Evolutionary conservation across 30 jellyfish, hydroid and myxozoan genomes (phyloP).

Genomic region (Aurelia coerulea): DNA sequence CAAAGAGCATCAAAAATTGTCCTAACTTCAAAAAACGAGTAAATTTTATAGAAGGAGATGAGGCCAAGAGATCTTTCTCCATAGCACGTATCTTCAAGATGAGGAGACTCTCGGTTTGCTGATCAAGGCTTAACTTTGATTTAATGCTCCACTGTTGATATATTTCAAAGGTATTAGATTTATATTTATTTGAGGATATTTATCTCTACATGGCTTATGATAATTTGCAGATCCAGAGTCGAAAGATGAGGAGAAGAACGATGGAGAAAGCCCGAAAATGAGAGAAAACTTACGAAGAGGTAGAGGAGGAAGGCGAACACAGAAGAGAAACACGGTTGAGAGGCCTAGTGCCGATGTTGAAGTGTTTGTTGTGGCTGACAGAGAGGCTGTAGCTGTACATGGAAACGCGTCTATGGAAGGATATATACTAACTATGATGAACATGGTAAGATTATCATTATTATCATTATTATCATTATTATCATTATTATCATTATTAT

Average conservation of each 20-base stretch:
- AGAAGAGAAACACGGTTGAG: conserved; percentile 69
- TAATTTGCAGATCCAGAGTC: conserved; percentile 46
- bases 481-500: background rate
- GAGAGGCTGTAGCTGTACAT: conserved; percentile 82
- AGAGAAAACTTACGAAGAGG: background rate
- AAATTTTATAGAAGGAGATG: too few species aligned
- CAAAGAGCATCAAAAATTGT: too few species aligned
- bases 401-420: conserved; percentile 85
- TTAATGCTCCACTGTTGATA: too few species aligned
- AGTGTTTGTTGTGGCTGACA: conserved; percentile 91
- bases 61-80: too few species aligned
- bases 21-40: too few species aligned
- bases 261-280: conserved; percentile 6
- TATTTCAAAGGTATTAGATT: too few species aligned
- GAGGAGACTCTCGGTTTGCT: too few species aligned
- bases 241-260: conserved; percentile 15
- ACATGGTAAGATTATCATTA: conserved; percentile 79
- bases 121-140: too few species aligned
- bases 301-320: conserved; percentile 9
- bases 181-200: too few species aligned
- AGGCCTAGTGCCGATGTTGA: conserved; percentile 75
- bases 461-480: background rate
- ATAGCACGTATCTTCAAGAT: too few species aligned
- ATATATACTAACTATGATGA: conserved; percentile 96
- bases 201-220: too few species aligned